Base-by-base conservation (phyloP, 1,140 invertebrate genomes). In the Teleopsis dalmanni region DNA sequence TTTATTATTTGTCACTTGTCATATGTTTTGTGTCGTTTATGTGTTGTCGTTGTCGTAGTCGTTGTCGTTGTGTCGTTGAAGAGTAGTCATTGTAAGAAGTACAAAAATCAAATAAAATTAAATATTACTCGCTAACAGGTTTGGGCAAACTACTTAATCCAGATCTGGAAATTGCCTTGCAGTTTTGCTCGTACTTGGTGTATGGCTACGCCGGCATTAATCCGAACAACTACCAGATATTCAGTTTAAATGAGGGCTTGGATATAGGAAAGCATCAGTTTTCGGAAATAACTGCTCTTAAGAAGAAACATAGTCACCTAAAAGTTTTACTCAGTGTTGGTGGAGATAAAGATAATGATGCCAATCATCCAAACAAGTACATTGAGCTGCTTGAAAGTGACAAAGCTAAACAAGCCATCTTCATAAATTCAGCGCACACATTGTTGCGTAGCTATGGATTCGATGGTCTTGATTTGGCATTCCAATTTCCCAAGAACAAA, bases 151-250 rank as follows among this genome's bases (percentile, higher is more conserved):
- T 91, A 60, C 78, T 83, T 52, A 74, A 85, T 0, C 71, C 80
- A 10, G 85, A 92, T 60, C 64, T 92, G 46, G 82, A 85, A 47
- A 76, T 82, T 6, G 84, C 83, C 0, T 62, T 87, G 2, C 75
- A 81, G 10, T 82, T 87, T 60, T 95, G 91, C 72, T 87, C 87
- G 0, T 88, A 93, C 71, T 68, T 93, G 47, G 76, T 93, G 16
- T 93, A 93, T 62, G 88, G 89, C 26, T 95, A 85, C 65, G 85
- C 87, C 19, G 87, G 66, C 19, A 78, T 95, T 11, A 81, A 85
- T 44, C 71, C 79, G 5, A 79, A 81, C 8, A 83, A 75, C 38
- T 81, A 80, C 65, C 84, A 86, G 62, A 73, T 84, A 35, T 65
- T 79, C 6, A 78, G 85, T 1, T 65, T 87, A 26, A 81, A 87